Conservation (phyloP, 2,888 invertebrate genomes). For the Pyrochroa serraticornis region DNA sequence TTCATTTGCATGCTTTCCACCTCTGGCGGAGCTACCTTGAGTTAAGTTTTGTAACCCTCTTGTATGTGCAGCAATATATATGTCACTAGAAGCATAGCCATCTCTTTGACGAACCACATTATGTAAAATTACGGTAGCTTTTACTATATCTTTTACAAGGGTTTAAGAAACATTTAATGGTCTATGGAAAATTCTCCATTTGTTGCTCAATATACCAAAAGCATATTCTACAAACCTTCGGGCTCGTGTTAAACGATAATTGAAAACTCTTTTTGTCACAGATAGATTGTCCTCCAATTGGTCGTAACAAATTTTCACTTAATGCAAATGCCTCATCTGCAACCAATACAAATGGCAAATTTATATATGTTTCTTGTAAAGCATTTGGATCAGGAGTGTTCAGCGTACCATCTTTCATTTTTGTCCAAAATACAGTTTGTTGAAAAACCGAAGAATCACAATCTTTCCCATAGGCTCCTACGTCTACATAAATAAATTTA, state of each 20-base stretch:
- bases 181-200: conserved; percentile 36
- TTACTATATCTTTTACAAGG: conserved; percentile 31
- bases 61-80: no score
- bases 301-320: conserved; percentile 21
- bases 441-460: conserved; percentile 3
- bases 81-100: no score
- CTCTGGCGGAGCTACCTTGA: no score
- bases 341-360: conserved; percentile 30
- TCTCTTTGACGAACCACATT: no score
- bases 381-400: conserved; percentile 4
- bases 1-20: no score
- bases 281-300: conserved; percentile 25
- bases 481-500: conserved; percentile 36
- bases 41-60: no score
- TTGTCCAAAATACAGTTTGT: not conserved
- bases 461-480: conserved; percentile 17
- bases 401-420: not conserved
- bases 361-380: conserved; percentile 16
- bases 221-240: conserved; percentile 32
- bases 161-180: conserved; percentile 30
- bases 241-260: conserved; percentile 29
- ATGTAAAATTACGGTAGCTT: conserved; percentile 32
- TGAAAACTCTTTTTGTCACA: conserved; percentile 28
- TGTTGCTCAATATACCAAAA: conserved; percentile 33
- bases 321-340: conserved; percentile 28